phyloP scores from a whole-genome alignment of 2,797 vertebrate species.

The Crypturellus tataupa region DNA sequence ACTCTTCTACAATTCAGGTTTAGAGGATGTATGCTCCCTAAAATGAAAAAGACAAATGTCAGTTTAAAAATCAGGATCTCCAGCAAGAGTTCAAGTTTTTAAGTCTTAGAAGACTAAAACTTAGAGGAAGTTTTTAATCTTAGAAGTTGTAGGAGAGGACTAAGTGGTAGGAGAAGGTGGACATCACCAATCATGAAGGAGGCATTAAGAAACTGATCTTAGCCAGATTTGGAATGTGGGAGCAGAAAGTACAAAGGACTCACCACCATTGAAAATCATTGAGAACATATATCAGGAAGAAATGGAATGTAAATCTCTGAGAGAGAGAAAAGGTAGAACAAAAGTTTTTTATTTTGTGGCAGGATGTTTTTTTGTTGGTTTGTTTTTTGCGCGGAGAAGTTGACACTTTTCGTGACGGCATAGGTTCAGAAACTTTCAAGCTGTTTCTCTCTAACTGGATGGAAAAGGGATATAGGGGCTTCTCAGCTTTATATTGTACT shows the following conservation, averaged over 20 bases:
- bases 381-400: not conserved
- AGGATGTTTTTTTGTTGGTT: too few species aligned
- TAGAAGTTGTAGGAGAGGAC: not conserved
- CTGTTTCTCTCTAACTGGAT: not conserved
- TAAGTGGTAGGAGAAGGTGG: not conserved
- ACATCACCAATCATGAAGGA: not conserved
- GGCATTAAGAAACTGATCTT: not conserved
- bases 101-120: too few species aligned
- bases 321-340: not conserved
- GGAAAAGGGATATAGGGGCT: not conserved
- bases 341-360: not conserved
- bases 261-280: not conserved
- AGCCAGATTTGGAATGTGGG: not conserved
- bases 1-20: not conserved
- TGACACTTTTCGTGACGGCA: not conserved
- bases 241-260: not conserved
- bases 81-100: not conserved
- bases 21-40: not conserved
- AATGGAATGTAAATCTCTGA: not conserved
- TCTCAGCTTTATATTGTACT: not conserved
- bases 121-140: not conserved
- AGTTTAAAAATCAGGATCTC: not conserved
- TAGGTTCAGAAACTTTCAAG: not conserved
- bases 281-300: not conserved
- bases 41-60: fast-evolving